Conservation (phyloP, 1,140 invertebrate species). For the Eufriesea mexicana region DNA sequence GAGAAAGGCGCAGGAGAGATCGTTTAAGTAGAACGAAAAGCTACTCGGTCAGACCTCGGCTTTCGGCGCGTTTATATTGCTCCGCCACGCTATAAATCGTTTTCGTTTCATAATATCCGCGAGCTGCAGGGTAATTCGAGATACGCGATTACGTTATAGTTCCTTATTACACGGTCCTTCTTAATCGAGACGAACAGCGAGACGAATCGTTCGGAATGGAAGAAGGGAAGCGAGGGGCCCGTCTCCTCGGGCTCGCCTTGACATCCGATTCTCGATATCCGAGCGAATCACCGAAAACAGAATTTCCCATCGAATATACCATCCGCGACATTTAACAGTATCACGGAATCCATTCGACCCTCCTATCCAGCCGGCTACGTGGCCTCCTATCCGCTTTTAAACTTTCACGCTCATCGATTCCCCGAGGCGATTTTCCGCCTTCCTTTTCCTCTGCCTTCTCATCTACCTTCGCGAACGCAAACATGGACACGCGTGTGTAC, state of each 20-base stretch:
- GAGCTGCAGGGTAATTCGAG: not conserved
- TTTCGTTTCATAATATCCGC: not conserved
- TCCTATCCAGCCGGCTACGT: not conserved
- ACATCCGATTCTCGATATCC: not conserved
- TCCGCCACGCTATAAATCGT: not conserved
- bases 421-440: not conserved
- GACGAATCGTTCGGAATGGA: not conserved
- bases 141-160: not conserved
- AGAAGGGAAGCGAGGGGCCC: no score
- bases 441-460: no score
- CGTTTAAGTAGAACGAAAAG: not conserved
- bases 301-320: not conserved
- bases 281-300: no score
- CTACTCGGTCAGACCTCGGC: not conserved
- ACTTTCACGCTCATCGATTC: not conserved
- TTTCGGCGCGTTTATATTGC: no score
- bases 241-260: no score
- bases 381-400: not conserved
- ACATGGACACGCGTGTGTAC: not conserved
- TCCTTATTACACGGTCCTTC: not conserved
- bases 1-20: no score
- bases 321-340: not conserved
- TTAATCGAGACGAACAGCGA: not conserved
- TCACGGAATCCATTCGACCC: no score
- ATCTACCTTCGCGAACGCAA: not conserved